Evolutionary conservation across 2,888 invertebrate species (phyloP), one percentile per base, ranked within the genome.

Genomic region (Agrochola litura): DNA sequence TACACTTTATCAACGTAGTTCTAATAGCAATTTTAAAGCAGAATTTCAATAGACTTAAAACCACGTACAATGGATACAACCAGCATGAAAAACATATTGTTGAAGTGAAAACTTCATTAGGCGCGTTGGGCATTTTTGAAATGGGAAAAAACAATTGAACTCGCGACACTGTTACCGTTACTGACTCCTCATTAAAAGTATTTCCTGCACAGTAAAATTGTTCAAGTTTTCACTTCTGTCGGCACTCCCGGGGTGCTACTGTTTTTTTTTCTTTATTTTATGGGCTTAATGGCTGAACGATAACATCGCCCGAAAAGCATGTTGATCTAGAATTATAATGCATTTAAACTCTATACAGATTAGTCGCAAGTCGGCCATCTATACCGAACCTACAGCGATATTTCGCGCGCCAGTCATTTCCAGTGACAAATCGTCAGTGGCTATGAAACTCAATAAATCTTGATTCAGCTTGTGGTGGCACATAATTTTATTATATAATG

Each of bases 361-460:
- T 56, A 79, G 25, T 73, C 22, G 37, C 16, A 73, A 58, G 58
- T 64, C 61, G 54, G 43, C 19, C 52, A 49, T 67, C 6, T 71
- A n/a, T 52, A 64, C 22, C 64, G 4, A 41, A 72, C 80, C 66
- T 73, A 73, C 49, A 69, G 46, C 69, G 37, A 83, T 74, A 70
- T 83, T 77, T 70, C 66, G 56, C 22, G 16, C 77, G 68, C 70
- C 61, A 82, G 80, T 84, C 85, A 80, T 78, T 41, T 43, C 61
- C 85, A 81, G 75, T 81, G 77, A 83, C 83, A 83, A 83, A 85
- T 85, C 68, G 76, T 83, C 75, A 79, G 70, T 76, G 61, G 72
- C 70, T 66, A 65, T 82, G 82, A 78, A 84, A 86, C 76, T 82
- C 82, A 82, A 86, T 86, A 85, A 82, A 86, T 86, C 78, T 73